Base-by-base conservation (phyloP, 2,113 vertebrate genomes). In the Megalops atlanticus region DNA sequence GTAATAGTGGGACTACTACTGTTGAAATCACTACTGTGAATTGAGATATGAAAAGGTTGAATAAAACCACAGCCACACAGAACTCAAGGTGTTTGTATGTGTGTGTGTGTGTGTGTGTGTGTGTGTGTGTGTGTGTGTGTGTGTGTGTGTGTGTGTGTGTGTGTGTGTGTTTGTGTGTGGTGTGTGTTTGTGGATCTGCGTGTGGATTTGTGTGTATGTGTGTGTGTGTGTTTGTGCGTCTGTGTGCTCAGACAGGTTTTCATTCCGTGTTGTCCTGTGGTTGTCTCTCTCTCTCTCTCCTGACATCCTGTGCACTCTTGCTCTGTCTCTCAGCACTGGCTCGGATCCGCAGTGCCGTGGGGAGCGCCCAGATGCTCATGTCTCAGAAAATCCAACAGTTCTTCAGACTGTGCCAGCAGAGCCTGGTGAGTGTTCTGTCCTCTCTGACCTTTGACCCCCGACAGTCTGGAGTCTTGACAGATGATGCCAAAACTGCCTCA, bases 331-430 rank as follows among this genome's bases (percentile, higher is more conserved):
- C 70, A 96, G 95, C 94, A 81, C 87, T 96, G 85, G 94, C 95
- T 88, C 95, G 95, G 92, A 96, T 96, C 82, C 95, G 95, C 77
- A 95, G 94, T 0, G 95, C 95, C 0, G 97, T 98, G 90, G 97
- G 97, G 87, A 98, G 96, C 14, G 97, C 98, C 82, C 97, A 98
- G 89, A 96, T 98, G 90, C 95, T 99, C 87, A 96, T 99, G 95
- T 96, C 96, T 88, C 98, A 99, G 95, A 99, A 98, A 92, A 96
- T 98, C 89, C 97, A 98, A 90, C 97, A 99, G 93, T 99, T 99
- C 90, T 96, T 96, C 89, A 94, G 96, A 86, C 97, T 99, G 87
- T 99, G 98, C 92, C 96, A 98, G 93, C 96, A 99, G 93, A 99
- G 97, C 94, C 95, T 98, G 98, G 98, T 99, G 93, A 95, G 97